Conservation (phyloP, 1,140 invertebrate species). For the Dreissena polymorpha region DNA sequence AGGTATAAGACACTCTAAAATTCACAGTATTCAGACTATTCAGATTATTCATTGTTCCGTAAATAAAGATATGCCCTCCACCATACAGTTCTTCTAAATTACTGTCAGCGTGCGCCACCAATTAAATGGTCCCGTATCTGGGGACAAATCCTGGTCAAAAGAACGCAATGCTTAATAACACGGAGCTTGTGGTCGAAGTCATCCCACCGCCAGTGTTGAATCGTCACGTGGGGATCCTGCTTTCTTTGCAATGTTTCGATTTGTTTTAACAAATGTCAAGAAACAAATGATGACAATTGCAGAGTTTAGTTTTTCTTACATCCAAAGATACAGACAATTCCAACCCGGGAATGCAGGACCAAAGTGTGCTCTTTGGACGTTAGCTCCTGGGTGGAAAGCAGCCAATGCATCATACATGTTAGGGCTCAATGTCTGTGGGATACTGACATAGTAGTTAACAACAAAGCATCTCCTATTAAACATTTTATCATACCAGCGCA, state of each 20-base stretch:
- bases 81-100: slow-evolving; percentile 71
- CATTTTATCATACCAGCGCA: too few relatives aligned
- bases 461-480: too few relatives aligned
- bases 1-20: too few relatives aligned
- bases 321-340: too few relatives aligned
- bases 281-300: too few relatives aligned
- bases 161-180: too few relatives aligned
- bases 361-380: slow-evolving; percentile 22
- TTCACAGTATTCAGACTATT: too few relatives aligned
- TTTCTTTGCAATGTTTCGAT: slow-evolving; percentile 30
- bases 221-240: slow-evolving; percentile 30
- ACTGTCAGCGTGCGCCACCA: slow-evolving; percentile 54
- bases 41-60: slow-evolving; percentile 68
- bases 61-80: slow-evolving; percentile 63
- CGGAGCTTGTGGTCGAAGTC: slow-evolving; percentile 68
- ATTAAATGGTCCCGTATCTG: slow-evolving; percentile 76
- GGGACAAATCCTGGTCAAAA: slow-evolving; percentile 74
- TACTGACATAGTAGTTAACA: too few relatives aligned
- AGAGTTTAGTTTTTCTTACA: too few relatives aligned
- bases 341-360: slow-evolving; percentile 36
- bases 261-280: too few relatives aligned
- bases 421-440: too few relatives aligned
- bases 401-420: too few relatives aligned
- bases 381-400: slow-evolving; percentile 5
- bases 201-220: slow-evolving; percentile 77